These are phyloP conservation scores for Timema podura DNA, from an alignment of 2,888 invertebrate genomes.

Conservation along the genomic window DNA sequence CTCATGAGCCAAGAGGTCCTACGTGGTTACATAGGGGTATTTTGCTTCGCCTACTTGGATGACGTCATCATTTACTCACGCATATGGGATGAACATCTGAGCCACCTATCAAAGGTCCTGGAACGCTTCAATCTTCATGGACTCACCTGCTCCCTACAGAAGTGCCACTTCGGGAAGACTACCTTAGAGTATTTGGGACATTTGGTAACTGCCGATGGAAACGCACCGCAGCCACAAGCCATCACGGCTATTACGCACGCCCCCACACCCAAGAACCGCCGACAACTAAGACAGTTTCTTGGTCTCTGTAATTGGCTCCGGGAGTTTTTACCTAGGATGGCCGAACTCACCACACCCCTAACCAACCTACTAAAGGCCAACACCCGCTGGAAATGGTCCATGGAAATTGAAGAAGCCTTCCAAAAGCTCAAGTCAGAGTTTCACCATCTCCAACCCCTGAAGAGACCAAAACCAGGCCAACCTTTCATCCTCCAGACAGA, in stretches of 20 bases:
- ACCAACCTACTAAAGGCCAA: not conserved
- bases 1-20: too few species aligned
- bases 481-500: not conserved
- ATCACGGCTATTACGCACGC: not conserved
- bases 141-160: not conserved
- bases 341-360: not conserved
- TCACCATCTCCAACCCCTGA: too few species aligned
- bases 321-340: too few species aligned
- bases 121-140: not conserved
- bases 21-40: not conserved
- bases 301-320: not conserved
- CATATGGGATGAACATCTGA: slow-evolving; percentile 7
- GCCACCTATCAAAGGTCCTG: not conserved
- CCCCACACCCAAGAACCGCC: too few species aligned
- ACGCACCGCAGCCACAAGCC: not conserved
- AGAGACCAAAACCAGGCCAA: too few species aligned
- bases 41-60: not conserved
- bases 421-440: too few species aligned
- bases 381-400: not conserved
- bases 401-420: not conserved
- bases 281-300: too few species aligned
- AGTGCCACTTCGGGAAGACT: not conserved
- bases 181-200: not conserved
- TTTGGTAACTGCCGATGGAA: not conserved
- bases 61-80: too few species aligned